A percentile compares a stretch with the other conserved stretches of the same genome.
Conservation (phyloP, 2,113 vertebrate species). For the Myotis yumanensis region DNA sequence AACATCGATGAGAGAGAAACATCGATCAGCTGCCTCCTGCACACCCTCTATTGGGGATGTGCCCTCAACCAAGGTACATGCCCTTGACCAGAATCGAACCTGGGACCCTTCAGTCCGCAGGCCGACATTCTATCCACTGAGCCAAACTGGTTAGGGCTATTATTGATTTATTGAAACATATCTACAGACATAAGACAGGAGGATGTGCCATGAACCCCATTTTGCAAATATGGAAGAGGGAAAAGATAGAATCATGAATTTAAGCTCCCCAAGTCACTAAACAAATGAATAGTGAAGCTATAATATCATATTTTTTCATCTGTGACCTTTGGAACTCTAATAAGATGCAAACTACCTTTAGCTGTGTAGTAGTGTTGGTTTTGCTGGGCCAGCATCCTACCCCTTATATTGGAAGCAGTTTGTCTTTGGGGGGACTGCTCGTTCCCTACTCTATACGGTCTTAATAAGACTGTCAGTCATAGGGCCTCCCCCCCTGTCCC, state of each 20-base stretch:
- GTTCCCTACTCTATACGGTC: background rate
- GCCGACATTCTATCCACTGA: no score
- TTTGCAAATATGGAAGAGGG: background rate
- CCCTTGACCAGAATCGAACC: no score
- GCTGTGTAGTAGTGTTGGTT: background rate
- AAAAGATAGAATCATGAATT: background rate
- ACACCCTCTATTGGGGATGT: no score
- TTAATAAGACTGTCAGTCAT: background rate
- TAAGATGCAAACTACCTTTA: background rate
- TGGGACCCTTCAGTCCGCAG: no score
- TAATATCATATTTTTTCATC: background rate
- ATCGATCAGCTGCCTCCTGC: no score
- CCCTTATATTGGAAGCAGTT: background rate
- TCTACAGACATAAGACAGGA: background rate
- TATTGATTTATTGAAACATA: background rate
- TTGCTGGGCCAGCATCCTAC: background rate
- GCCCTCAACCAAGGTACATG: no score
- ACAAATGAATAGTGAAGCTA: background rate
- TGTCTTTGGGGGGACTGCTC: background rate
- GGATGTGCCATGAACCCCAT: background rate
- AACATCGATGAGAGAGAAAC: no score
- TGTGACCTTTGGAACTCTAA: slow-evolving; percentile 21
- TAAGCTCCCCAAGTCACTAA: background rate
- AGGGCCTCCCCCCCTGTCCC: background rate
- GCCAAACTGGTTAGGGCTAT: no score